phyloP scores from a whole-genome alignment of 2,797 vertebrate genomes.

The Arrhamphus sclerolepis region DNA sequence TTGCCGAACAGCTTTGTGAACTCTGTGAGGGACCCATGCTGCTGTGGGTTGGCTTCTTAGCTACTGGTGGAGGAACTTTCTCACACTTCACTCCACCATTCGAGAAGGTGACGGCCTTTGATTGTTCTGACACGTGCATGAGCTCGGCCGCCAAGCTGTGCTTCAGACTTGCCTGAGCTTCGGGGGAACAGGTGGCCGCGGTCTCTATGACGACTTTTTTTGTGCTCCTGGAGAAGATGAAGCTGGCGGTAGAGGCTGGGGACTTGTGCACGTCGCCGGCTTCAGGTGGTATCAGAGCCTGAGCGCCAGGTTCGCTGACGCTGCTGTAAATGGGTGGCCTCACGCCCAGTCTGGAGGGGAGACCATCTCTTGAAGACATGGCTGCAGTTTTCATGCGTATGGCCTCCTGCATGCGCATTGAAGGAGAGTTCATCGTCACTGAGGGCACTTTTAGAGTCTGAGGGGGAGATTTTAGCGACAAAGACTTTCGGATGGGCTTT shows the following conservation, averaged over 20 bases:
- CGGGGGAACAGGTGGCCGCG: conserved; percentile 70
- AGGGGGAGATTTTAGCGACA: conserved; percentile 75
- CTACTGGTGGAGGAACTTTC: conserved; percentile 92
- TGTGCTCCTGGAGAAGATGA: conserved; percentile 93
- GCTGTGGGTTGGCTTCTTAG: conserved; percentile 86
- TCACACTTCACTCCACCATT: conserved; percentile 77
- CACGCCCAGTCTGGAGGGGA: conserved; percentile 65
- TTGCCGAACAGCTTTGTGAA: conserved; percentile 38
- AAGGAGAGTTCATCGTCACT: conserved; percentile 67
- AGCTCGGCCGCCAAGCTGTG: conserved; percentile 88
- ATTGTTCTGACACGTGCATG: conserved; percentile 83
- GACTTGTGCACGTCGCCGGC: conserved; percentile 78
- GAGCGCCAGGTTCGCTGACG: conserved; percentile 44
- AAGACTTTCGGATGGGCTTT: conserved; percentile 91
- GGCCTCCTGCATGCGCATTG: conserved; percentile 86
- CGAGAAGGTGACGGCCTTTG: conserved; percentile 51
- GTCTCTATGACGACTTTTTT: conserved; percentile 90
- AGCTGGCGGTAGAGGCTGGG: conserved; percentile 91
- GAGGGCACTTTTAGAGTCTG: conserved; percentile 75
- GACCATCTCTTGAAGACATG: conserved; percentile 76
- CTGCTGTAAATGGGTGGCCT: conserved; percentile 49
- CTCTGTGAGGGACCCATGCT: conserved; percentile 55
- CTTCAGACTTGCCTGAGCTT: conserved; percentile 85
- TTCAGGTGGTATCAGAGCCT: conserved; percentile 58
- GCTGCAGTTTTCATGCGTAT: conserved; percentile 89